Evolutionary conservation across 2,888 invertebrate species (phyloP), one percentile per base, ranked within the genome.

Genomic region (Platerodrilus igneus): DNA sequence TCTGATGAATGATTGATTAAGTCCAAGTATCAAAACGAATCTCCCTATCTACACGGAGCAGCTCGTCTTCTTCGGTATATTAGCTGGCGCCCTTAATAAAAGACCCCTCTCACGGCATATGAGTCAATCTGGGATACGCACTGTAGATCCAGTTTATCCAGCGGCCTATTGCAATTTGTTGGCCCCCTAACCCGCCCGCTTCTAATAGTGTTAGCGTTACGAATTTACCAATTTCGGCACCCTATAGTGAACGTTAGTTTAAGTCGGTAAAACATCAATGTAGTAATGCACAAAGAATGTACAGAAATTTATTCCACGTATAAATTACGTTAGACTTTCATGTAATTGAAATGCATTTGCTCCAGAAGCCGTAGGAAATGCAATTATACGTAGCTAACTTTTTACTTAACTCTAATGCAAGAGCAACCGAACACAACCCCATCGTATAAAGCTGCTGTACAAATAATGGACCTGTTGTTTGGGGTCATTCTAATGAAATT

Each of bases 181-280:
- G 37, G 34, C 31, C 38, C 43, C 16, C 45, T 29, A 18, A 19
- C 31, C 36, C 40, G 35, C 33, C 39, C 43, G 37, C 45, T 57
- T 57, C 61, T 67, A 68, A 67, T 67, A 62, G 67, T 65, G 67
- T 68, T 66, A 68, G 67, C 68, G 67, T 68, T 67, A 66, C 68
- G 66, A 70, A 69, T 68, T 68, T 68, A 66, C 67, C 69, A 68
- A 68, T 68, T 68, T 67, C 64, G 57, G 57, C 68, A 65, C 67
- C 68, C 67, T 57, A 64, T 62, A n/a, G n/a, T n/a, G n/a, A n/a
- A 60, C 57, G 60, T 60, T 60, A 54, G 59, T 56, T 57, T 56
- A 56, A 59, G 57, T 55, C 53, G 50, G 50, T 44, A 51, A 51
- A 58, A 55, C 55, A 48, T 56, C 57, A 51, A 48, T 52, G 57